Base-by-base conservation (phyloP, 2,888 invertebrate genomes). In the Cosmia trapezina region DNA sequence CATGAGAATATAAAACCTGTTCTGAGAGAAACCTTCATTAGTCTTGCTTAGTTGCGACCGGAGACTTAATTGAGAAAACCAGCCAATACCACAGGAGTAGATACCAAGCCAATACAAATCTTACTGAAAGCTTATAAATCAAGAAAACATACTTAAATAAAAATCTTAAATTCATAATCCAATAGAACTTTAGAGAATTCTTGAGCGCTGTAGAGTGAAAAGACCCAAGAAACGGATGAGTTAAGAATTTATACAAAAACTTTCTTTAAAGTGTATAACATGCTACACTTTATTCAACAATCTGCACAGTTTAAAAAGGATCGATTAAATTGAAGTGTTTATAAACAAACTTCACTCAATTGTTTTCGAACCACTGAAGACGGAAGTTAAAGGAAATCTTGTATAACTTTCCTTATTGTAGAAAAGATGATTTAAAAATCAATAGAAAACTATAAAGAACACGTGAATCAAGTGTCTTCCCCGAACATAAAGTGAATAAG, bases 11-110 rank as follows among this genome's bases (percentile, higher is more conserved):
- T 66, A 33, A 57, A 51, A 60, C 11, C 9, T 66, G 12, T 74
- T 74, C 68, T 54, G 8, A 64, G 7, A 69, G 14, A n/a, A 53
- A 56, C 11, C 14, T 49, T 65, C 22, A 78, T 84, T 70, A 65
- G 47, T 74, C 53, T 68, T 33, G 56, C 59, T 73, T 70, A 69
- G 9, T 65, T 7, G 8, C 4, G n/a, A 0, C 0, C 6, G 2
- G 14, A 22, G 7, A 37, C 1, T 43, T 57, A 0, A 53, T 53
- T 61, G 17, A n/a, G 43, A 37, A 71, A 72, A 64, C 45, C n/a
- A 5, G 28, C n/a, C 2, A 11, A 12, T 14, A 67, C 41, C 43
- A 43, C 41, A 43, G 14, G 2, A 11, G 11, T 8, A 37, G 11
- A 37, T 5, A 6, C 41, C 28, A 37, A 53, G 0, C 19, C 19